Percentiles rank a stretch among this genome's conserved stretches.
Evolutionary conservation across 2,888 invertebrate genomes (phyloP).

Genomic region (Ennomos fuscantarius): DNA sequence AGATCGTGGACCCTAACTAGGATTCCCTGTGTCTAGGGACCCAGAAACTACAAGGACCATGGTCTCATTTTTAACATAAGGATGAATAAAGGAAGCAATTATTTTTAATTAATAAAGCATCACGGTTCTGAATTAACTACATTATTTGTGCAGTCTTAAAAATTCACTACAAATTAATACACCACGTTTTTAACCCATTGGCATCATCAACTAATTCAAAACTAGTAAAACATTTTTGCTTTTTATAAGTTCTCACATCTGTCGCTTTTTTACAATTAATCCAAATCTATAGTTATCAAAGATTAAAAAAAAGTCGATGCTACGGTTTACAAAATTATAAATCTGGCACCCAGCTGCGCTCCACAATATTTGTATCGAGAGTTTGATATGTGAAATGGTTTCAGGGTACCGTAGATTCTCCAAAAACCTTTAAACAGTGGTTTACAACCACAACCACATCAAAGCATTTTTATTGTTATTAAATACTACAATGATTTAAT

Average conservation of each 20-base stretch:
- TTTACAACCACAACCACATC: too few species aligned
- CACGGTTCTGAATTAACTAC: too few species aligned
- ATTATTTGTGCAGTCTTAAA: too few species aligned
- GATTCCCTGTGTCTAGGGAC: too few species aligned
- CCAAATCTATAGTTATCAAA: conserved; percentile 63
- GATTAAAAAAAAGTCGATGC: conserved; percentile 59
- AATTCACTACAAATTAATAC: too few species aligned
- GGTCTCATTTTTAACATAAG: too few species aligned
- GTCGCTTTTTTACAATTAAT: conserved; percentile 51
- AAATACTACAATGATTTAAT: too few species aligned
- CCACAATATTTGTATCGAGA: conserved; percentile 56
- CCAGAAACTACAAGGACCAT: too few species aligned
- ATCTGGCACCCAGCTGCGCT: conserved; percentile 66
- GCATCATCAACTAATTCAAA: conserved; percentile 19
- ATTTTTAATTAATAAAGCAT: too few species aligned
- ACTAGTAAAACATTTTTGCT: conserved; percentile 30
- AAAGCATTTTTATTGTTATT: too few species aligned
- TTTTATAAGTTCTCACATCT: conserved; percentile 45
- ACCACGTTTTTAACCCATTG: neutral
- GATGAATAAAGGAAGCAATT: too few species aligned
- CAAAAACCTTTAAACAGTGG: neutral
- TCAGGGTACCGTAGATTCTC: conserved; percentile 40
- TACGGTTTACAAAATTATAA: conserved; percentile 64
- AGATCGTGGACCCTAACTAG: too few species aligned
- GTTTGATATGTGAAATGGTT: conserved; percentile 49